Base-by-base conservation (phyloP, 1,140 invertebrate genomes). In the Diorhabda carinulata region DNA sequence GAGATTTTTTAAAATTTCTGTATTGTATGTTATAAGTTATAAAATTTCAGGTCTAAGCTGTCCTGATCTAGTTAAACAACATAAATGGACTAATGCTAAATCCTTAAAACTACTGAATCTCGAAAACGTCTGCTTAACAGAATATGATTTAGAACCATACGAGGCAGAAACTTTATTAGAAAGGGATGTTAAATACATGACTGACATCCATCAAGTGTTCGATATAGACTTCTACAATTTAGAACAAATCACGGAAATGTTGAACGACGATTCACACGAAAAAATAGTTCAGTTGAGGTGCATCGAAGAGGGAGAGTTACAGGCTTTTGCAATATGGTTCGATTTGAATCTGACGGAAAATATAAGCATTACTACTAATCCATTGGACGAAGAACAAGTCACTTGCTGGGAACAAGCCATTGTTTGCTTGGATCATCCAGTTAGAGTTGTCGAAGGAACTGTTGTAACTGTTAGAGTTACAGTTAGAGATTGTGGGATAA, bases 401-500 rank as follows among this genome's bases (percentile, higher is more conserved):
- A 86, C 84, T 70, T 91, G 91, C 75, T 93, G 92, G 92, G 90
- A 93, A 78, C 88, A 91, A 78, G 90, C 89, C 41, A 81, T 93
- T 41, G 92, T 90, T 76, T 86, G 84, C 76, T 78, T 84, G 64
- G 76, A 76, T 52, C 68, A 82, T 80, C 82, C 82, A 44, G 77
- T 75, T 41, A 66, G 78, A 44, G 70, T 83, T 47, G 61, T 61
- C 73, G 78, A 66, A 73, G 78, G 74, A 78, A 84, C 71, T 76
- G 79, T 47, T 70, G 82, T 59, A 25, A 77, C 79, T 70, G 71
- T 83, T 61, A 78, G 83, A 70, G 78, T 87, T 45, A 78, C 82
- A 52, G 78, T 85, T 61, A 77, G 79, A 61, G 78, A 81, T 44
- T 81, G 80, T 3, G 69, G 70, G 52, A 61, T 77, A 43, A 64